Percentiles rank a stretch among this genome's conserved stretches.
Evolutionary conservation across 1,140 invertebrate species (phyloP).

Genomic region (Tigriopus japonicus): DNA sequence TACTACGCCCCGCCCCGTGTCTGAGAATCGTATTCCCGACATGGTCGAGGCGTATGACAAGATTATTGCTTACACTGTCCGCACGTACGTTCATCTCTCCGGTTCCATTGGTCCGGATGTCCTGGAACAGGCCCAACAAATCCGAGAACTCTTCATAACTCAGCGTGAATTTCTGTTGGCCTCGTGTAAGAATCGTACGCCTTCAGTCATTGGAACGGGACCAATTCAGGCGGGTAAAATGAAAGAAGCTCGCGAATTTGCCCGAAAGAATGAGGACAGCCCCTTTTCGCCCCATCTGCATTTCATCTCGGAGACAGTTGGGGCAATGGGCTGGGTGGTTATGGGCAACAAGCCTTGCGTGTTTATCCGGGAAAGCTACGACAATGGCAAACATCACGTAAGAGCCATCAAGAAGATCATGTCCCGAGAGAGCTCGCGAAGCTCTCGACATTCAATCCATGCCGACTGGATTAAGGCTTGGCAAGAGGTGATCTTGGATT

Average conservation of each 20-base stretch:
- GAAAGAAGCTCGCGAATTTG: background rate
- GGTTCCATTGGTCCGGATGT: background rate
- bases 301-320: background rate
- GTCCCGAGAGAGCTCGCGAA: background rate
- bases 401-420: background rate
- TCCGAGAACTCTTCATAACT: background rate
- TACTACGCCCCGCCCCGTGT: background rate
- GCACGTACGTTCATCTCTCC: background rate
- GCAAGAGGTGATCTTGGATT: background rate
- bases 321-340: background rate
- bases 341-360: background rate
- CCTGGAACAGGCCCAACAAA: background rate
- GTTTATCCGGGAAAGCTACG: background rate
- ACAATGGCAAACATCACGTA: background rate
- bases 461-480: background rate
- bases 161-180: background rate
- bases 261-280: background rate
- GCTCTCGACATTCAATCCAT: background rate
- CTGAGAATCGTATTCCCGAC: background rate
- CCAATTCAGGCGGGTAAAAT: background rate
- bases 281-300: background rate
- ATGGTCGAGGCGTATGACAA: background rate
- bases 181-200: background rate
- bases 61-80: background rate
- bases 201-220: background rate